Percentiles rank a stretch among this genome's conserved stretches.
These are phyloP conservation scores for Rotaria socialis DNA, from an alignment of 2,888 invertebrate species.

Conservation along the genomic window DNA sequence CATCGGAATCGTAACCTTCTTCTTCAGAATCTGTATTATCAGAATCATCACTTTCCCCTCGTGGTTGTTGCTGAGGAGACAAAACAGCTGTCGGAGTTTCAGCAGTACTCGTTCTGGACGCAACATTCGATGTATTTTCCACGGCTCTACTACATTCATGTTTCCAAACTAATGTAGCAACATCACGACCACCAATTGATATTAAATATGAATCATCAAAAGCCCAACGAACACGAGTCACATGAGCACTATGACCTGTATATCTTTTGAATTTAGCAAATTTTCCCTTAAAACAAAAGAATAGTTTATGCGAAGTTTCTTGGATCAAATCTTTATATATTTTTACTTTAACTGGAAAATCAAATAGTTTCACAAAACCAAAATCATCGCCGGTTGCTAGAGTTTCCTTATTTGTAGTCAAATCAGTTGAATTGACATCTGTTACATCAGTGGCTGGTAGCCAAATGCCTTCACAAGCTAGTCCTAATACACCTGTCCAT, in stretches of 20 bases:
- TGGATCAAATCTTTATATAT: background rate
- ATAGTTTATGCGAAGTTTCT: too few species aligned
- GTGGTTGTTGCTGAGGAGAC: conserved; percentile 11
- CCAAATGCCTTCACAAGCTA: conserved; percentile 59
- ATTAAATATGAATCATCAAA: conserved; percentile 51
- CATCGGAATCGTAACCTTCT: conserved; percentile 52
- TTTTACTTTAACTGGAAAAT: conserved; percentile 58
- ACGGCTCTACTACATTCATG: conserved; percentile 47
- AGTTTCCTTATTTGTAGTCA: conserved; percentile 53
- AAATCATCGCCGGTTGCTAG: conserved; percentile 61
- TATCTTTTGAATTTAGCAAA: conserved; percentile 59
- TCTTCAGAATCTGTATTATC: conserved; percentile 58
- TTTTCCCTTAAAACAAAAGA: conserved; percentile 54
- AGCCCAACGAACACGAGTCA: conserved; percentile 43
- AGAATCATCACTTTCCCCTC: conserved; percentile 58
- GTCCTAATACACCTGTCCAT: conserved; percentile 60
- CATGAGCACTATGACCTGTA: conserved; percentile 48
- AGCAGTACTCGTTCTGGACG: background rate
- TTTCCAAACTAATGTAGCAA: conserved; percentile 59
- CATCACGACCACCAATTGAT: conserved; percentile 60
- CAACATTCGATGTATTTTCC: conserved; percentile 48
- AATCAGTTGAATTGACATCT: conserved; percentile 59
- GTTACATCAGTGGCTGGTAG: conserved; percentile 60
- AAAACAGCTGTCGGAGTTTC: background rate
- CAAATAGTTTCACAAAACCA: conserved; percentile 60